phyloP scores from a whole-genome alignment of 2,888 invertebrate species.

The Apotomis capreana region DNA sequence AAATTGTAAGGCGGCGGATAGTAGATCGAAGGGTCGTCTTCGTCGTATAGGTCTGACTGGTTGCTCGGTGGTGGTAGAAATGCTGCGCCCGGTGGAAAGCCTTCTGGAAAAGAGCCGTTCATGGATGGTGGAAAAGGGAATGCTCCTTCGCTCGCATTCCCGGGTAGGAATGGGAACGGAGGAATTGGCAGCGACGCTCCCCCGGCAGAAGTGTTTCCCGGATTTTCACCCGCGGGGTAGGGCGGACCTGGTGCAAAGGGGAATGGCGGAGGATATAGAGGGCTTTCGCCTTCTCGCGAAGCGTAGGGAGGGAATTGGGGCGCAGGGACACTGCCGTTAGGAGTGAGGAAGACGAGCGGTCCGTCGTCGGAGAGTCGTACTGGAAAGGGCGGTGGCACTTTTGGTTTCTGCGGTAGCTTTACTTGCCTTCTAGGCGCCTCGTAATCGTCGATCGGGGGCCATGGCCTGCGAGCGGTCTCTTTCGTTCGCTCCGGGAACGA shows the following conservation, averaged over 20 bases:
- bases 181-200: slow-evolving; percentile 85
- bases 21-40: slow-evolving; percentile 95
- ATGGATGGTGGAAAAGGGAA: slow-evolving; percentile 82
- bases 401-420: slow-evolving; percentile 91
- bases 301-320: slow-evolving; percentile 86
- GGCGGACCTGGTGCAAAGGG: slow-evolving; percentile 83
- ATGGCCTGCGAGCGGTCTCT: slow-evolving; percentile 77
- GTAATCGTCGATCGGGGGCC: slow-evolving; percentile 94
- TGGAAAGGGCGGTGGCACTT: slow-evolving; percentile 96
- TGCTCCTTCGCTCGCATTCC: slow-evolving; percentile 82
- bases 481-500: slow-evolving; percentile 84
- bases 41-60: slow-evolving; percentile 90
- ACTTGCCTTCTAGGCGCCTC: slow-evolving; percentile 92
- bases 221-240: slow-evolving; percentile 83
- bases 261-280: slow-evolving; percentile 81
- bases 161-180: slow-evolving; percentile 85
- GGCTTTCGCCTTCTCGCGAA: slow-evolving; percentile 84
- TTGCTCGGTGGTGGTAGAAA: slow-evolving; percentile 88
- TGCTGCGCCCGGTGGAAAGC: slow-evolving; percentile 82
- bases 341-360: slow-evolving; percentile 93
- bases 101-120: slow-evolving; percentile 83
- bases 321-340: slow-evolving; percentile 89
- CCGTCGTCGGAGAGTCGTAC: slow-evolving; percentile 93
- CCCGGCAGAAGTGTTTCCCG: slow-evolving; percentile 87
- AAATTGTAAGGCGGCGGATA: slow-evolving; percentile 96